These are phyloP conservation scores for Myiopsitta monachus DNA, from an alignment of 2,113 vertebrate genomes.

Conservation along the genomic window DNA sequence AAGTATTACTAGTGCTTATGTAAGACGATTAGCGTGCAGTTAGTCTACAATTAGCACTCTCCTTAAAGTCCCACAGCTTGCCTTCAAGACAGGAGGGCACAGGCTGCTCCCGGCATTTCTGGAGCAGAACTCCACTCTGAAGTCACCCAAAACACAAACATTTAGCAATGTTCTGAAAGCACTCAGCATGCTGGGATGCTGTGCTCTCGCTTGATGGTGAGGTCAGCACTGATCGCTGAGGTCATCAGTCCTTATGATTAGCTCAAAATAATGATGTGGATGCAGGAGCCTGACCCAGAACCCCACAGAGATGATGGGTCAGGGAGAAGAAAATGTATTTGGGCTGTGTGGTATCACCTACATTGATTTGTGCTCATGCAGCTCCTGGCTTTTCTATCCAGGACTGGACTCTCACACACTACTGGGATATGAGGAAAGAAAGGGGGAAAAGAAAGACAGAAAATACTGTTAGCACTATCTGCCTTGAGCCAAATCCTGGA, in stretches of 20 bases:
- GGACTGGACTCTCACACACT: neutral
- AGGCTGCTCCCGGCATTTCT: neutral
- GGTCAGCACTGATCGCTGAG: neutral
- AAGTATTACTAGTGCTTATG: neutral
- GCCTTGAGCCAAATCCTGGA: neutral
- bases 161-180: neutral
- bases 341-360: neutral
- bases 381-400: neutral
- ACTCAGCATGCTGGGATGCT: neutral
- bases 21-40: neutral
- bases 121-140: neutral
- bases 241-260: neutral
- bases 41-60: neutral
- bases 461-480: neutral
- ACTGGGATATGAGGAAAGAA: neutral
- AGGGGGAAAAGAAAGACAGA: neutral
- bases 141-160: neutral
- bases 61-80: neutral
- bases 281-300: neutral
- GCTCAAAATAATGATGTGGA: neutral
- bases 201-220: neutral
- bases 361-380: accelerated
- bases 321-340: neutral
- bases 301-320: neutral
- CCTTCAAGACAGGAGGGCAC: neutral